phyloP scores from a whole-genome alignment of 2,888 invertebrate genomes.

The Bugulina stolonifera region DNA sequence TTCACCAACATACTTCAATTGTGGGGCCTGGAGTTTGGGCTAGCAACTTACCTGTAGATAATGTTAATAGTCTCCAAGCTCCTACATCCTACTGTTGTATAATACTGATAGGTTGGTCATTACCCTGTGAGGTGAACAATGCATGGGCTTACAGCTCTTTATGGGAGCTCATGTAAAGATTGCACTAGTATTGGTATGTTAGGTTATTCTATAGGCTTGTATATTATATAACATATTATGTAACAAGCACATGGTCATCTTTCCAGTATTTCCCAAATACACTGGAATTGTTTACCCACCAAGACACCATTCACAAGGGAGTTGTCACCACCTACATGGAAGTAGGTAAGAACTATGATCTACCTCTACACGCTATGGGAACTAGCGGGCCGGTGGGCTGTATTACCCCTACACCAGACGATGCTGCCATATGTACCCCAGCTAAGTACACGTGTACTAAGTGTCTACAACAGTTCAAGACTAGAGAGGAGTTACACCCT shows the following conservation, averaged over 20 bases:
- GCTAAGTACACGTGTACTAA: slow-evolving; percentile 17
- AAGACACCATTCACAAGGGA: slow-evolving; percentile 13
- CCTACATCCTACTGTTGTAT: too few species aligned
- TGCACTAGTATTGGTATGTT: not conserved
- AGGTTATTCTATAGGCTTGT: not conserved
- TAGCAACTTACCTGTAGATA: too few species aligned
- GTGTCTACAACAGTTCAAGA: not conserved
- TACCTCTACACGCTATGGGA: slow-evolving; percentile 10
- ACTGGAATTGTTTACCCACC: slow-evolving; percentile 9
- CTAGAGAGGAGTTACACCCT: not conserved
- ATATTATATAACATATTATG: not conserved
- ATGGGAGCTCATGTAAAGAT: too few species aligned
- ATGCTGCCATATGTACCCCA: not conserved
- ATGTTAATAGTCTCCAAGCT: too few species aligned
- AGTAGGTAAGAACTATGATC: slow-evolving; percentile 8
- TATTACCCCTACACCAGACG: not conserved
- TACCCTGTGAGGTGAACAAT: too few species aligned
- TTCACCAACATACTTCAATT: too few species aligned
- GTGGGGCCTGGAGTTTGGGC: too few species aligned
- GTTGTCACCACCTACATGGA: not conserved
- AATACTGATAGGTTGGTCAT: too few species aligned
- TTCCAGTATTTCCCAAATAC: slow-evolving; percentile 19
- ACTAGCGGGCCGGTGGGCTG: not conserved
- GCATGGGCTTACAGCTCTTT: too few species aligned
- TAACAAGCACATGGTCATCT: too few species aligned